phyloP scores from a whole-genome alignment of 2,113 vertebrate genomes.

The Bos javanicus region DNA sequence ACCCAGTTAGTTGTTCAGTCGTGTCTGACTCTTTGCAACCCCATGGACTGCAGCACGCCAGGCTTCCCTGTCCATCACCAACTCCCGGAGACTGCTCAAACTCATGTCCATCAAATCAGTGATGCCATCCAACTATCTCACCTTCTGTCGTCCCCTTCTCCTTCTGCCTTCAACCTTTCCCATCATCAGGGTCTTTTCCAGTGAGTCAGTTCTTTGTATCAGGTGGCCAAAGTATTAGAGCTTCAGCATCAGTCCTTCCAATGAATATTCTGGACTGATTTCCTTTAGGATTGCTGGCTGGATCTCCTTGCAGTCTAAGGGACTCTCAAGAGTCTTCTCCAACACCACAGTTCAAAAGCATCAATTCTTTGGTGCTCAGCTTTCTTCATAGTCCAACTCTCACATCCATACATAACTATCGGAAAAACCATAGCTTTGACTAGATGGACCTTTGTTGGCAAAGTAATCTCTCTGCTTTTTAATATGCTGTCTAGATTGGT shows the following conservation, averaged over 20 bases:
- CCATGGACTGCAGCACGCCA: background rate
- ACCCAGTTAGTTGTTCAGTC: background rate
- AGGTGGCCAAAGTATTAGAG: background rate
- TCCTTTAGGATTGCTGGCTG: background rate
- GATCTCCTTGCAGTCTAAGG: background rate
- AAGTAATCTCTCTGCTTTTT: background rate
- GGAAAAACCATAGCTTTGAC: background rate
- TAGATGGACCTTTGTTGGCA: background rate
- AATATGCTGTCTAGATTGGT: background rate
- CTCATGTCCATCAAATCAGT: background rate
- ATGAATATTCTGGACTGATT: background rate
- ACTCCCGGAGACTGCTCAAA: background rate
- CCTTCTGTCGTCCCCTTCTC: background rate
- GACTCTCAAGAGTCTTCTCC: background rate
- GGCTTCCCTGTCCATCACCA: background rate
- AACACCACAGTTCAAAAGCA: background rate
- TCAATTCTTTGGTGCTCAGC: background rate
- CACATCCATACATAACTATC: background rate
- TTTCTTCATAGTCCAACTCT: background rate
- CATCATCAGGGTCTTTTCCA: background rate
- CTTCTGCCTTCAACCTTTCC: background rate
- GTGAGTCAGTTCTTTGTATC: background rate
- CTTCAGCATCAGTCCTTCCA: background rate
- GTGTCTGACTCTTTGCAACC: background rate
- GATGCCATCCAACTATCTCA: background rate